Evolutionary conservation across 2,888 invertebrate species (phyloP).

Genomic region (Arenicola marina): DNA sequence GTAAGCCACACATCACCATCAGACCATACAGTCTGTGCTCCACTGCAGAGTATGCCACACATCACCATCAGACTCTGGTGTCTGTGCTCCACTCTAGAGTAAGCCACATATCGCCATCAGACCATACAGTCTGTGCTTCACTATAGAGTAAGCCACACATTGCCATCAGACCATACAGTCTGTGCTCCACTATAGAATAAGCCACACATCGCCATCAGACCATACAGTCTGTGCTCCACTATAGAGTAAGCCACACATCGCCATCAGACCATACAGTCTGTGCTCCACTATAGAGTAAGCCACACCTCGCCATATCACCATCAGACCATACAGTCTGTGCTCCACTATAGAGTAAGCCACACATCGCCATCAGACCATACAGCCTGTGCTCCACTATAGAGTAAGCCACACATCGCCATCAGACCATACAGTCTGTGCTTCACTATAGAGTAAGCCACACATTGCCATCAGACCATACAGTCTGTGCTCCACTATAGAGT

Average conservation of each 20-base stretch:
- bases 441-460: conserved; percentile 25
- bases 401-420: conserved; percentile 23
- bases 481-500: conserved; percentile 26
- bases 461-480: conserved; percentile 22
- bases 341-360: conserved; percentile 26
- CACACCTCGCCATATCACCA: conserved; percentile 9
- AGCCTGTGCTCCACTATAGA: conserved; percentile 23
- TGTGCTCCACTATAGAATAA: conserved; percentile 27
- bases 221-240: conserved; percentile 22
- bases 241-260: conserved; percentile 25
- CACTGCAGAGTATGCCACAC: conserved; percentile 24
- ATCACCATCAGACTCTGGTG: conserved; percentile 20
- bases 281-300: conserved; percentile 27
- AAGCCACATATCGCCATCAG: conserved; percentile 18
- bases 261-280: conserved; percentile 23
- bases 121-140: conserved; percentile 23
- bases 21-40: conserved; percentile 24
- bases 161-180: conserved; percentile 21
- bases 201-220: conserved; percentile 19
- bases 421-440: conserved; percentile 24
- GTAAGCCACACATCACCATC: conserved; percentile 22
- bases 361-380: conserved; percentile 22
- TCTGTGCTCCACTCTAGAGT: conserved; percentile 26
- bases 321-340: conserved; percentile 24
- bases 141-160: conserved; percentile 26